phyloP scores from a whole-genome alignment of 2,113 vertebrate species.

The Panthera tigris region DNA sequence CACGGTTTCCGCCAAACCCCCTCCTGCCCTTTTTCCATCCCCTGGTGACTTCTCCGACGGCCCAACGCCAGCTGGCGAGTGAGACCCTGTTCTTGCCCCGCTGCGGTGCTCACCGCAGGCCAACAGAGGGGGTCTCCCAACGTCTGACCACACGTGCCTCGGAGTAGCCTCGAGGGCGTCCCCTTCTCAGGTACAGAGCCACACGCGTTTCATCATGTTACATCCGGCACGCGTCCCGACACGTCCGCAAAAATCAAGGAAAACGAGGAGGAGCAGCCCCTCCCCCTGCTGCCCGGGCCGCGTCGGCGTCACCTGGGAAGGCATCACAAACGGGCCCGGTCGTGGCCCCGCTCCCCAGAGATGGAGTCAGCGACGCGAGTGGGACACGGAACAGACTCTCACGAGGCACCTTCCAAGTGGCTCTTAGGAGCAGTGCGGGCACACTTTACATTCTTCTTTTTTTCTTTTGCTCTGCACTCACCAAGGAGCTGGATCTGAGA shows the following conservation, averaged over 20 bases:
- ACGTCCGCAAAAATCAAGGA: background rate
- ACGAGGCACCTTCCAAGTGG: background rate
- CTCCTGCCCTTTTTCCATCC: background rate
- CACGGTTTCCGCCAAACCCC: background rate
- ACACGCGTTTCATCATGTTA: accelerated
- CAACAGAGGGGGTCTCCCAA: background rate
- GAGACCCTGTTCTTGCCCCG: background rate
- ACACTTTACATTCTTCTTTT: background rate
- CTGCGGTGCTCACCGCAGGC: accelerated
- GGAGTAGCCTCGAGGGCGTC: background rate
- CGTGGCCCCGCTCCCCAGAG: background rate
- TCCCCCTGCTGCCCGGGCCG: background rate
- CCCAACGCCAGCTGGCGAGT: accelerated
- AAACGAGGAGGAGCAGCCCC: background rate
- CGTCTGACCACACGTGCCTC: accelerated
- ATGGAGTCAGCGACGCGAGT: accelerated
- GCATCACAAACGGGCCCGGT: background rate
- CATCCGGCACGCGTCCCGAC: background rate
- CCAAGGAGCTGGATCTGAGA: background rate
- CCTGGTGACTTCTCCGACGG: background rate
- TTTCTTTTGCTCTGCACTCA: background rate
- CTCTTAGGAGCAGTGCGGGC: background rate
- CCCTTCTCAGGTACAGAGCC: too few species aligned
- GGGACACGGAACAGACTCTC: background rate
- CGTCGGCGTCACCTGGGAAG: background rate